Percentiles rank a stretch among this genome's conserved stretches.
Evolutionary conservation across 2,888 invertebrate species (phyloP).

Genomic region (Athripsodes cinereus): DNA sequence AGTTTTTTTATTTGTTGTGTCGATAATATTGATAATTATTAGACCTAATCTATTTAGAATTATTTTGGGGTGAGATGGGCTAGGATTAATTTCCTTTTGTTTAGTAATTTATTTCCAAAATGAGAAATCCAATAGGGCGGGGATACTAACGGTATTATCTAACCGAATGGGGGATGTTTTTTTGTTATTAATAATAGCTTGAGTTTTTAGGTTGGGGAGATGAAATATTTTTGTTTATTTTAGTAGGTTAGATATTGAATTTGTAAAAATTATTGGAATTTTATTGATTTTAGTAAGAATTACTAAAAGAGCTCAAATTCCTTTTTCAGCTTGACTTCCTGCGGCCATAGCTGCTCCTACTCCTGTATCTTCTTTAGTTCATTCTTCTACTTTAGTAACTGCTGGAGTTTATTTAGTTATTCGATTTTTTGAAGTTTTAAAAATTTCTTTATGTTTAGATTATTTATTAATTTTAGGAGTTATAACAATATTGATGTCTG

Average conservation of each 20-base stretch:
- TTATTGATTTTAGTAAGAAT: slow-evolving; percentile 53
- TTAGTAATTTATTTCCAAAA: slow-evolving; percentile 69
- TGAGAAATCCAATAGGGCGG: slow-evolving; percentile 60
- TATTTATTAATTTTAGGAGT: slow-evolving; percentile 51
- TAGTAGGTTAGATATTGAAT: slow-evolving; percentile 39
- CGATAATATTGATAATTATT: slow-evolving; percentile 63
- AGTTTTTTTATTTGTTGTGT: slow-evolving; percentile 59
- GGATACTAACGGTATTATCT: slow-evolving; percentile 63
- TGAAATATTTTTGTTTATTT: slow-evolving; percentile 51
- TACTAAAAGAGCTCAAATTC: slow-evolving; percentile 77
- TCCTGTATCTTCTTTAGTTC: slow-evolving; percentile 68
- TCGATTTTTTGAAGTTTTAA: slow-evolving; percentile 56
- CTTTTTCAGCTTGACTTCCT: slow-evolving; percentile 71
- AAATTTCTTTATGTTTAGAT: slow-evolving; percentile 38
- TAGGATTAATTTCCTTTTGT: slow-evolving; percentile 67
- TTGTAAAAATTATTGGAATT: slow-evolving; percentile 38
- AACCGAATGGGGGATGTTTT: slow-evolving; percentile 71
- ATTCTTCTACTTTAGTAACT: slow-evolving; percentile 74
- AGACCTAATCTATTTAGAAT: slow-evolving; percentile 64
- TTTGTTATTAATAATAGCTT: slow-evolving; percentile 55
- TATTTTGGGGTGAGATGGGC: slow-evolving; percentile 67
- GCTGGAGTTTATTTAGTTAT: slow-evolving; percentile 69
- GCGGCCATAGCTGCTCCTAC: slow-evolving; percentile 73
- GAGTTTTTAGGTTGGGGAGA: slow-evolving; percentile 50
- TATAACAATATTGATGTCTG: slow-evolving; percentile 56